Evolutionary conservation across 2,888 invertebrate genomes (phyloP).

Genomic region (Ormyrus labotus): DNA sequence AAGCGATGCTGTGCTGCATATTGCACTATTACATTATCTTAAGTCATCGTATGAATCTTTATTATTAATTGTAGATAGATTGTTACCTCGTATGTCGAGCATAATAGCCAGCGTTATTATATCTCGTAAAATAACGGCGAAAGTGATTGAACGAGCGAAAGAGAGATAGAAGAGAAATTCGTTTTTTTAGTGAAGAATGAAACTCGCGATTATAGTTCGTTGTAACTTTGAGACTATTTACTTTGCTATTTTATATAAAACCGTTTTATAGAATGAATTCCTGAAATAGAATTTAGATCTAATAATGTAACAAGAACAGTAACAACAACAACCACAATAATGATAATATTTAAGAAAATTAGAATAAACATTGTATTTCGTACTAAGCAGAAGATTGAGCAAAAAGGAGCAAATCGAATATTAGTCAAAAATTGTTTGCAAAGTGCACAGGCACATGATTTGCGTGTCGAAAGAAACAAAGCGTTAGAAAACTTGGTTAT

Average conservation of each 20-base stretch:
- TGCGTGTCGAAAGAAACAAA: neutral
- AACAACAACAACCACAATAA: conserved; percentile 38
- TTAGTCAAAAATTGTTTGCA: neutral
- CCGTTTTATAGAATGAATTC: conserved; percentile 46
- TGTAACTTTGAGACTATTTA: conserved; percentile 49
- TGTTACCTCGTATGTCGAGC: conserved; percentile 37
- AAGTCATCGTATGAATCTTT: conserved; percentile 40
- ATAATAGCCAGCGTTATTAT: conserved; percentile 12
- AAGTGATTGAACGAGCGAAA: neutral
- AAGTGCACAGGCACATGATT: neutral
- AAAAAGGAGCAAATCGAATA: neutral
- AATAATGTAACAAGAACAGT: conserved; percentile 13
- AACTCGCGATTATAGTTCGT: conserved; percentile 33
- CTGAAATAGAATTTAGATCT: conserved; percentile 22
- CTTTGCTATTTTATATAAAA: conserved; percentile 53
- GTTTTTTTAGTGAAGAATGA: conserved; percentile 24
- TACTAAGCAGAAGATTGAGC: conserved; percentile 2
- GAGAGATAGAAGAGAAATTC: conserved; percentile 18
- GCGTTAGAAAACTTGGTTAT: conserved; percentile 27
- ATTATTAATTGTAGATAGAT: conserved; percentile 49
- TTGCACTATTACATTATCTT: conserved; percentile 35
- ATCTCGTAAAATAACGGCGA: neutral
- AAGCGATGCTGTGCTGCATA: conserved; percentile 33
- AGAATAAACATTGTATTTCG: conserved; percentile 30
- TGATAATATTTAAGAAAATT: conserved; percentile 12